Evolutionary conservation across 2,888 invertebrate genomes (phyloP).

Genomic region (Caenorhabditis sulstoni): DNA sequence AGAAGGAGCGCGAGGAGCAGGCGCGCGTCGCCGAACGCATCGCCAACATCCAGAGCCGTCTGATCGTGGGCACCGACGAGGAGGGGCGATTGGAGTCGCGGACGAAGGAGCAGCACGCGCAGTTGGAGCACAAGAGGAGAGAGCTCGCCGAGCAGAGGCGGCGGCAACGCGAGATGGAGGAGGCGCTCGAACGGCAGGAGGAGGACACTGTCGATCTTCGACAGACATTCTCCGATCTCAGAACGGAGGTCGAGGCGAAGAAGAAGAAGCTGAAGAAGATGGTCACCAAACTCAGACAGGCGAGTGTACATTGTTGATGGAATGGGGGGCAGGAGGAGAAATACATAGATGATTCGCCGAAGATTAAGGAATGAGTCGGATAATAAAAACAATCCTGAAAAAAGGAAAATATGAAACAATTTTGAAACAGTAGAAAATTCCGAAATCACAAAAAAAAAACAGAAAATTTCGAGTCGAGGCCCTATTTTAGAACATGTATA

Average conservation of each 20-base stretch:
- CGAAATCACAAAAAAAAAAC: no score
- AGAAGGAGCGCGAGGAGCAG: constrained; percentile 79
- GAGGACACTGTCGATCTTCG: constrained; percentile 92
- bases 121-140: constrained; percentile 88
- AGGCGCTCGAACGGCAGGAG: constrained; percentile 93
- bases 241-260: constrained; percentile 97
- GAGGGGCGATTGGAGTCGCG: constrained; percentile 92
- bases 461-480: no score
- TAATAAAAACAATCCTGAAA: no score
- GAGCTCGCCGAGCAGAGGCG: constrained; percentile 92
- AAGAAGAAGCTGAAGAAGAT: constrained; percentile 93
- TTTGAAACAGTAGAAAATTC: no score
- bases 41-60: constrained; percentile 90
- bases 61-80: constrained; percentile 87
- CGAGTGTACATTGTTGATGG: no score
- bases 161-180: constrained; percentile 91
- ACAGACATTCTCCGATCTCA: constrained; percentile 91
- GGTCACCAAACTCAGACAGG: constrained; percentile 86
- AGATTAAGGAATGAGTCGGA: no score
- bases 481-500: no score
- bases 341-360: no score
- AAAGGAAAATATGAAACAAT: no score
- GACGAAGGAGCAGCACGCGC: constrained; percentile 93
- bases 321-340: no score
- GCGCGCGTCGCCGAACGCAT: constrained; percentile 73